Base-by-base conservation (phyloP, 2,888 invertebrate genomes). In the Nomada lathburiana region DNA sequence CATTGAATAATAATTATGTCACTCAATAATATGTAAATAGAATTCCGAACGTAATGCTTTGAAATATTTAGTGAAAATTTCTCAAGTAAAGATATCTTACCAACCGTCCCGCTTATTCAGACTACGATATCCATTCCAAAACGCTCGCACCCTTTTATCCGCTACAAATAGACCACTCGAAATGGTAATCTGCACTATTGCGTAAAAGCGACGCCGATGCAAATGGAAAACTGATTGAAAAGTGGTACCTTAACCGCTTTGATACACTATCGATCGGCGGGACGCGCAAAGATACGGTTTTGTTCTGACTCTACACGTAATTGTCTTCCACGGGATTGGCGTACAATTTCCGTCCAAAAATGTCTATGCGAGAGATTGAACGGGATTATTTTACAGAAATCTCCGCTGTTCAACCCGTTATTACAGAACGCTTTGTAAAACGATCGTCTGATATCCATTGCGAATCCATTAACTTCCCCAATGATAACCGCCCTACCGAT, bases 201-300 rank as follows among this genome's bases (percentile, higher is more conserved):
- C 76, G 73, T 68, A 79, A 87, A 85, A 87, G 76, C 74, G 75
- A 60, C 68, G 80, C 69, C 76, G 81, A 83, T 86, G 84, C 79
- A 83, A 88, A 88, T 88, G 86, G 83, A 88, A 86, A 88, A 86
- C 83, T 86, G 88, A 88, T 88, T 88, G 88, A 88, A 88, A 85
- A 89, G 83, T 84, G 84, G 87, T 86, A 76, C 87, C 86, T 87
- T 88, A 89, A 89, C 74, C 83, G 84, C 80, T 89, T 83, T 84
- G 81, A 85, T 88, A 72, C 85, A 77, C 71, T 89, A 84, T 84
- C 84, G 89, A 88, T 89, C 84, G 83, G 55, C 75, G 59, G 29
- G 67, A 79, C 73, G 79, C 71, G 82, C 82, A 85, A 88, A 80
- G 88, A 83, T 83, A 88, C 80, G 78, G 71, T 89, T 89, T 89